Conservation (phyloP, 1,140 invertebrate species). For the Mactra quadrangularis region DNA sequence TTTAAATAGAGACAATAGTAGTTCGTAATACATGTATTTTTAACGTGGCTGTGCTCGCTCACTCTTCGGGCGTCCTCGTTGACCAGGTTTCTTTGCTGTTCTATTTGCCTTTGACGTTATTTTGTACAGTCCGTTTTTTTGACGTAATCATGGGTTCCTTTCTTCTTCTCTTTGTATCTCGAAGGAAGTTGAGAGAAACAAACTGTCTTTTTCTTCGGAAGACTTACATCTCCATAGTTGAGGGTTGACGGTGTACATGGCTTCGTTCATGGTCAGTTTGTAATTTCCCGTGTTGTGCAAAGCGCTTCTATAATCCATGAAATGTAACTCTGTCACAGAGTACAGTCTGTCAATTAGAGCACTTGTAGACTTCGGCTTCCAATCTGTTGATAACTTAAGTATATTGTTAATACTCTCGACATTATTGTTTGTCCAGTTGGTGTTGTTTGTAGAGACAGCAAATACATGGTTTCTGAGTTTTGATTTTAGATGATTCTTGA, state of each 20-base stretch:
- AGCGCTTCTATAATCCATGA: not conserved
- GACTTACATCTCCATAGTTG: conserved; percentile 6
- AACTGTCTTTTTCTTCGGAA: not conserved
- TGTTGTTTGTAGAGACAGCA: not conserved
- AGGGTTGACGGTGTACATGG: not conserved
- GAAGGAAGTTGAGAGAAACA: conserved; percentile 19
- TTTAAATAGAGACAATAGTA: too few species aligned
- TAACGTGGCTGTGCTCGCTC: too few species aligned
- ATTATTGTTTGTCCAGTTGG: conserved; percentile 48
- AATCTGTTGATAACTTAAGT: not conserved
- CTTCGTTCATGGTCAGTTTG: too few species aligned
- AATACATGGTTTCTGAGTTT: not conserved
- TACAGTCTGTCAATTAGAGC: conserved; percentile 19
- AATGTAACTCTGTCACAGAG: not conserved
- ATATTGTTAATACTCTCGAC: conserved; percentile 30
- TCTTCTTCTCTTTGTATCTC: not conserved
- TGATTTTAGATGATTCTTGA: conserved; percentile 9
- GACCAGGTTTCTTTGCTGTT: not conserved
- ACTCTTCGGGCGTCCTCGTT: too few species aligned
- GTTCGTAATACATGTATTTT: too few species aligned
- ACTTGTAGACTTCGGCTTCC: not conserved
- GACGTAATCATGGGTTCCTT: conserved; percentile 1
- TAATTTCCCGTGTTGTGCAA: not conserved
- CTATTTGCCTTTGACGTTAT: not conserved
- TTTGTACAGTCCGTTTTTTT: not conserved